Evolutionary conservation across 1,140 invertebrate species (phyloP).

Genomic region (Macrobrachium rosenbergii): DNA sequence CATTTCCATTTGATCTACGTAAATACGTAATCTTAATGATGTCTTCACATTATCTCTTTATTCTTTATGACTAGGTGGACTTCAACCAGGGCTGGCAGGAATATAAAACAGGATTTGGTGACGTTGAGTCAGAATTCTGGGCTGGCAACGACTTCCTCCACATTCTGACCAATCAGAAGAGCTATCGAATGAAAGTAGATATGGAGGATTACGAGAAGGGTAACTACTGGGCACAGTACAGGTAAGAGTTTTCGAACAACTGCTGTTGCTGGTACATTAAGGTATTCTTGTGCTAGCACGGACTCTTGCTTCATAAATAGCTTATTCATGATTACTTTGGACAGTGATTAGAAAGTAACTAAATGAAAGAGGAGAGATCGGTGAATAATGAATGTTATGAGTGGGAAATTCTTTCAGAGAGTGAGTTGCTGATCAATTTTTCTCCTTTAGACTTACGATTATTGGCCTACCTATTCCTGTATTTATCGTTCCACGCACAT

Average conservation of each 20-base stretch:
- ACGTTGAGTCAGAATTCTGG: slow-evolving; percentile 67
- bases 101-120: slow-evolving; percentile 67
- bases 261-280: neutral
- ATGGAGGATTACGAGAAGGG: slow-evolving; percentile 63
- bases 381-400: no score
- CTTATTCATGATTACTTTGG: no score
- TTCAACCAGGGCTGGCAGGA: slow-evolving; percentile 66
- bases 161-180: slow-evolving; percentile 65
- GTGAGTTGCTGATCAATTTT: no score
- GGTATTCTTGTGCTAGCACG: no score
- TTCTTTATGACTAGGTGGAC: slow-evolving; percentile 44
- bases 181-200: slow-evolving; percentile 50
- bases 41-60: neutral
- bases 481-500: no score
- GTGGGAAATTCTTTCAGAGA: no score
- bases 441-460: no score
- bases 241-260: slow-evolving; percentile 10
- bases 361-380: no score
- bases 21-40: neutral
- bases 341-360: no score
- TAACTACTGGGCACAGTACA: slow-evolving; percentile 55
- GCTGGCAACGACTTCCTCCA: slow-evolving; percentile 65
- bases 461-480: no score
- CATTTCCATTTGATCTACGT: no score
- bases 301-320: no score